Evolutionary conservation across 2,797 vertebrate species (phyloP), one percentile per base, ranked within the genome.

Genomic region (Tolypeutes matacus): DNA sequence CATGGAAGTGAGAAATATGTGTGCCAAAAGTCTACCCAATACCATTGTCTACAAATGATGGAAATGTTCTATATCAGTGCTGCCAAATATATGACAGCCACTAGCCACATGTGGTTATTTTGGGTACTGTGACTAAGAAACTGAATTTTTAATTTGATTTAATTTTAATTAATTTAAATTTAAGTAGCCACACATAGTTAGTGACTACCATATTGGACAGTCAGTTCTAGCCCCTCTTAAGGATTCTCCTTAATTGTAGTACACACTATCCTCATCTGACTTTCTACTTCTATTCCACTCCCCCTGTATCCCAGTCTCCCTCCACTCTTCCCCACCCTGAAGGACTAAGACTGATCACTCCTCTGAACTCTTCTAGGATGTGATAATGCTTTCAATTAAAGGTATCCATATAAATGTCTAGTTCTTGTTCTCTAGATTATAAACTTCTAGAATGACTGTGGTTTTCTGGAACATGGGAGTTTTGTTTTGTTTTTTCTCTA

Each of bases 391-490:
- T 83, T 64, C 46, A 78, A 56, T 86, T 81, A 29, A 9, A 86
- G 62, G n/a, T 12, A 36, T 29, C 6, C 64, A 82, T 12, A 84
- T 20, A 34, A 23, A 72, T 29, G 80, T 60, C 39, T n/a, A 78
- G 7, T n/a, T 90, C 58, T 78, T 87, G 10, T 27, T 56, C 58
- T 39, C 82, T 49, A 58, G n/a, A 81, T 36, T 65, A 73, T 1
- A 60, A 23, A 87, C 77, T 75, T 92, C 89, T 31, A 86, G 56
- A 94, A 83, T 78, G 20, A 83, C 39, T 62, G n/a, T 65, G 34
- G n/a, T 51, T 84, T 93, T 92, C 85, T 76, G 42, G 56, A 93
- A 88, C n/a, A 67, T 9, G 17, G 23, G 67, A 86, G 62, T 36
- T n/a, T 60, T 9, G 7, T 39, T 5, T 46, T 46, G 46, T 46